Percentiles rank a stretch among this genome's conserved stretches.
Evolutionary conservation across 2,797 vertebrate genomes (phyloP).

Genomic region (Chaunax sp.): DNA sequence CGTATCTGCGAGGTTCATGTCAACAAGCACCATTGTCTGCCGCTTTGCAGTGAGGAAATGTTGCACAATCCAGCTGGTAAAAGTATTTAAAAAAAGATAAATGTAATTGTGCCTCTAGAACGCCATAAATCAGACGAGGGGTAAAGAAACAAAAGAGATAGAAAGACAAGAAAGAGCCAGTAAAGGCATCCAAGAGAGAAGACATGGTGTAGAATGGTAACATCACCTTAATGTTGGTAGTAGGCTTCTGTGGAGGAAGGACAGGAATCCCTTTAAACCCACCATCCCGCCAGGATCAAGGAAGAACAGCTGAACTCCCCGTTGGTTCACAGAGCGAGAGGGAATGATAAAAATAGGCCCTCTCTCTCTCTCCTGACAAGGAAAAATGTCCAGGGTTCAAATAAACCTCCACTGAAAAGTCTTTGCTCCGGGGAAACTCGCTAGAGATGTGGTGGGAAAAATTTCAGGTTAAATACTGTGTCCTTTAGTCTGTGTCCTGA

Average conservation of each 20-base stretch:
- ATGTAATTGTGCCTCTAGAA: too few relatives aligned
- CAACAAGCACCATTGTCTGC: constrained; percentile 3
- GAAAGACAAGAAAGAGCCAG: too few relatives aligned
- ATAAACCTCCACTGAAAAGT: constrained; percentile 51
- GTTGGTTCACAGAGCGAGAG: constrained; percentile 53
- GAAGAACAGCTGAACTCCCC: constrained; percentile 48
- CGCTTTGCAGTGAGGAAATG: constrained; percentile 4
- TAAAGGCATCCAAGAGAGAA: constrained; percentile 15
- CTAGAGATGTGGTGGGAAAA: constrained; percentile 40
- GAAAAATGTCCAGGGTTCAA: constrained; percentile 70
- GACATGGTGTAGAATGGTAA: constrained; percentile 8
- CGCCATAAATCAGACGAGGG: too few relatives aligned
- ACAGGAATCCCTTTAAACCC: constrained; percentile 57
- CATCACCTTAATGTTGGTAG: constrained; percentile 25
- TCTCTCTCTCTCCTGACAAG: constrained; percentile 59
- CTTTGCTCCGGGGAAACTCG: constrained; percentile 37
- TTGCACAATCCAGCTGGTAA: constrained; percentile 3
- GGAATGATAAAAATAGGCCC: constrained; percentile 65
- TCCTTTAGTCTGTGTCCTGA: constrained; percentile 36
- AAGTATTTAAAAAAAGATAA: constrained; percentile 21
- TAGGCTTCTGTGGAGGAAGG: constrained; percentile 34
- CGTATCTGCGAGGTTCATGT: constrained; percentile 18
- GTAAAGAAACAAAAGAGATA: too few relatives aligned
- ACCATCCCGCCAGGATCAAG: constrained; percentile 55
- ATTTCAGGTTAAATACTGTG: constrained; percentile 18